Evolutionary conservation across 2,113 vertebrate species (phyloP), one percentile per base, ranked within the genome.

Genomic region (Rhinogobius similis): DNA sequence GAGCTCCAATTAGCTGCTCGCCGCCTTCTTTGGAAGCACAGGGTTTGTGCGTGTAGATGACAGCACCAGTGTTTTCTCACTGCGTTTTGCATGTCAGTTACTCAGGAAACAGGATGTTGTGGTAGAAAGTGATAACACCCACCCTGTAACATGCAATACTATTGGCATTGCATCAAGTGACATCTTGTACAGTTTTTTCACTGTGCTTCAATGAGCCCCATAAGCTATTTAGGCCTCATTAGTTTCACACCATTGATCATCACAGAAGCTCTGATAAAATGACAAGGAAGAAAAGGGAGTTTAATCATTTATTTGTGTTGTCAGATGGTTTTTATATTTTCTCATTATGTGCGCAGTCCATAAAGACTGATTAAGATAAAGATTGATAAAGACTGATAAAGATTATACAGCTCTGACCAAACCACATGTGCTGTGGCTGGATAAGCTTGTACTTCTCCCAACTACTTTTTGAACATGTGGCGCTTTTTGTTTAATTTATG

Each of bases 1-100:
- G 87, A 81, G 87, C 81, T 73, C 82, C 83, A 87, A 89, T 88
- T 86, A 90, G 79, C 78, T 77, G 2, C 73, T 66, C 39, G 16
- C 79, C 16, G 68, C 68, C 74, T 69, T 75, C 64, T 53, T 53
- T 72, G 59, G 74, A 73, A 76, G 61, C 67, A 32, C 66, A 24
- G 61, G 66, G 64, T 82, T 81, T 82, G 75, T 74, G 73, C 68
- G 48, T 29, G 0, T 56, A 61, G 74, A 56, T 7, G 53, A 79
- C 65, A 70, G 77, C 81, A 67, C 68, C 53, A 52, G 10, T 21
- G 62, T 68, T 69, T 65, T 48, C 23, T 64, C 82, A 58, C 72
- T 72, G 80, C 44, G 39, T 72, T 18, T 65, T 29, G 11, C 63
- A 58, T 62, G 48, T 66, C 69, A 70, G 14, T 59, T 66, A 70